These are phyloP conservation scores for Pyrgus malvae DNA, from an alignment of 2,888 invertebrate genomes.

Conservation along the genomic window DNA sequence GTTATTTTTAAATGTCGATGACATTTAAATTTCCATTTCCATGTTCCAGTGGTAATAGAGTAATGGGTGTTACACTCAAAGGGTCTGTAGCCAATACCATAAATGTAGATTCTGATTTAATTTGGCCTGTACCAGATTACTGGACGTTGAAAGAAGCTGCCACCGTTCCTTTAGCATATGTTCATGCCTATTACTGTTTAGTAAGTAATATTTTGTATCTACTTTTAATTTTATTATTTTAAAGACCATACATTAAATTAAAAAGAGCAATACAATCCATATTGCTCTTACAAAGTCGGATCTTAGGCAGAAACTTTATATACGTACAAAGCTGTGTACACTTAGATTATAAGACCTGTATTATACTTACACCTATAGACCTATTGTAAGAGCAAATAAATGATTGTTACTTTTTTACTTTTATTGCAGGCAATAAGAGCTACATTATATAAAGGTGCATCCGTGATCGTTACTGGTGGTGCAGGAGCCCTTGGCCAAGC, in stretches of 20 bases:
- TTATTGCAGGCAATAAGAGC: slow-evolving; percentile 4
- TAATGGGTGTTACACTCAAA: slow-evolving; percentile 83
- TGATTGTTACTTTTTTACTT: no score
- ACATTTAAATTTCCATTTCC: no score
- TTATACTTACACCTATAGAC: no score
- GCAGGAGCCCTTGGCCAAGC: slow-evolving; percentile 36
- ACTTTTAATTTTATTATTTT: no score
- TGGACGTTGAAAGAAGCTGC: slow-evolving; percentile 88
- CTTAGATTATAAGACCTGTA: no score
- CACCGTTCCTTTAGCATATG: slow-evolving; percentile 87
- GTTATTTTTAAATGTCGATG: no score
- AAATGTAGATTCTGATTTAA: slow-evolving; percentile 67
- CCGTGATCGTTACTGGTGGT: slow-evolving; percentile 28
- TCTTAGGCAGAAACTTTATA: no score
- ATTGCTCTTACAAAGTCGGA: no score
- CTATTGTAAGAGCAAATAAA: no score
- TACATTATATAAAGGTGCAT: background rate
- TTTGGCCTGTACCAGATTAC: slow-evolving; percentile 84
- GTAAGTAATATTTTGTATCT: slow-evolving; percentile 46
- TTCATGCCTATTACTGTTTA: slow-evolving; percentile 51
- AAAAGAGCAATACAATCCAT: no score
- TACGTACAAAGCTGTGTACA: no score
- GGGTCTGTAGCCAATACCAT: slow-evolving; percentile 82
- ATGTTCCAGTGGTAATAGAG: slow-evolving; percentile 76
- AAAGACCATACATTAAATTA: no score